Evolutionary conservation across 2,888 invertebrate species (phyloP).

Genomic region (Epiblema foenella): DNA sequence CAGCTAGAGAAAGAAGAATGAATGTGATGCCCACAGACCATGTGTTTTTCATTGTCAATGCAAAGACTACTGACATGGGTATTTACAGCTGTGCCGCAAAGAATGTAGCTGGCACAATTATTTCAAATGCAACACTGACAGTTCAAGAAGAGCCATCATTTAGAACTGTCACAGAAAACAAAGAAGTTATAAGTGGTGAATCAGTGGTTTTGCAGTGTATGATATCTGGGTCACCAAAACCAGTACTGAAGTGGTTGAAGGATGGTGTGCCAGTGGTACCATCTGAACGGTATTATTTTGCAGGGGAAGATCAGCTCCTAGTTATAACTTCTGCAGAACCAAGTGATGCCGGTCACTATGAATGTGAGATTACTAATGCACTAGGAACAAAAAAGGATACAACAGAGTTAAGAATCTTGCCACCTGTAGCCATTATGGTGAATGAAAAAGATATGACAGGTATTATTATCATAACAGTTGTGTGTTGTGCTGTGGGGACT

Average conservation of each 20-base stretch:
- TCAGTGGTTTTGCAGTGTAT: conserved; percentile 95
- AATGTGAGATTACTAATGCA: conserved; percentile 95
- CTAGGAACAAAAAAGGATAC: conserved; percentile 90
- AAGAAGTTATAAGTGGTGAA: conserved; percentile 92
- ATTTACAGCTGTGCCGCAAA: conserved; percentile 97
- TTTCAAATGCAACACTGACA: conserved; percentile 93
- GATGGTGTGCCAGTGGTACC: conserved; percentile 89
- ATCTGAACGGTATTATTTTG: conserved; percentile 93
- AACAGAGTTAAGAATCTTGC: conserved; percentile 89
- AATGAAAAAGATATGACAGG: conserved; percentile 92
- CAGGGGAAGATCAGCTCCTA: conserved; percentile 93
- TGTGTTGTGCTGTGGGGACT: conserved; percentile 96
- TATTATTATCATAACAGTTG: conserved; percentile 94
- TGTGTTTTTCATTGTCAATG: conserved; percentile 96
- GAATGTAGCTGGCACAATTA: conserved; percentile 94
- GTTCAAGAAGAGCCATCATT: conserved; percentile 95
- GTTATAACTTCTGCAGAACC: conserved; percentile 92
- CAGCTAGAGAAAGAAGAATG: conserved; percentile 96
- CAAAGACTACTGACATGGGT: conserved; percentile 95
- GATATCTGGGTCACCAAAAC: conserved; percentile 93
- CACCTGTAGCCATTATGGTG: conserved; percentile 83
- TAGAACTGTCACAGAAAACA: conserved; percentile 93
- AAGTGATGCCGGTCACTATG: conserved; percentile 93
- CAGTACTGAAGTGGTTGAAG: conserved; percentile 93
- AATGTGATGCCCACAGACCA: conserved; percentile 96